Evolutionary conservation across 2,797 vertebrate species (phyloP), one percentile per base, ranked within the genome.

Genomic region (Phoxinus dragarum): DNA sequence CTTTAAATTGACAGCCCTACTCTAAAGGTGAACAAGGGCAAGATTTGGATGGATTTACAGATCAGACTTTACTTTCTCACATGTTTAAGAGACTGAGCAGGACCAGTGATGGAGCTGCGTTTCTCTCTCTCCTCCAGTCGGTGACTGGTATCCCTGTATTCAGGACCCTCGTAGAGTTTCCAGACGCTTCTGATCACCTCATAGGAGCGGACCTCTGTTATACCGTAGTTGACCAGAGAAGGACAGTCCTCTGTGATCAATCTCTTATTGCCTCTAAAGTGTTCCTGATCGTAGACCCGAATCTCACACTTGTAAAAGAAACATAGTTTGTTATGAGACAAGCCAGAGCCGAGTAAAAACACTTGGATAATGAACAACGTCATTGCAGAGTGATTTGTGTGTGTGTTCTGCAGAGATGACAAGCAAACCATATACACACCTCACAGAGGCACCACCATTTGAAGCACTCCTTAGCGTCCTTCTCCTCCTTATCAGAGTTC

Each of bases 191-290:
- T 64, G 4, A 2, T 8, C 36, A 69, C 67, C 36, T 40, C 6
- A 23, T 36, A 40, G 1, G 67, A 69, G 36, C 2, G 67, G 1
- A 69, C 67, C 36, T 0, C 67, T 3, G 0, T 40, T 2, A 40
- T 2, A 21, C 36, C 36, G 2, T 0, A 6, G 0, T 1, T 0
- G 0, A 3, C 0, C 2, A 71, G 1, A 6, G 68, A 71, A n/a
- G 3, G 0, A 42, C 21, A 14, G 38, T 42, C 21, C 10, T 0
- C 9, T 61, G 9, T n/a, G 56, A 61, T 23, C 0, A 61, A 3
- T 3, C 23, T 0, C 1, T n/a, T 1, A 3, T 1, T 61, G 23
- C 56, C 56, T 61, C 9, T 1, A 59, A 59, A 61, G 3, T n/a
- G 9, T 3, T 9, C 8, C 34, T 21, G 14, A 5, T 21, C 17